phyloP scores from a whole-genome alignment of 2,113 vertebrate genomes.

The Hippoglossus stenolepis region DNA sequence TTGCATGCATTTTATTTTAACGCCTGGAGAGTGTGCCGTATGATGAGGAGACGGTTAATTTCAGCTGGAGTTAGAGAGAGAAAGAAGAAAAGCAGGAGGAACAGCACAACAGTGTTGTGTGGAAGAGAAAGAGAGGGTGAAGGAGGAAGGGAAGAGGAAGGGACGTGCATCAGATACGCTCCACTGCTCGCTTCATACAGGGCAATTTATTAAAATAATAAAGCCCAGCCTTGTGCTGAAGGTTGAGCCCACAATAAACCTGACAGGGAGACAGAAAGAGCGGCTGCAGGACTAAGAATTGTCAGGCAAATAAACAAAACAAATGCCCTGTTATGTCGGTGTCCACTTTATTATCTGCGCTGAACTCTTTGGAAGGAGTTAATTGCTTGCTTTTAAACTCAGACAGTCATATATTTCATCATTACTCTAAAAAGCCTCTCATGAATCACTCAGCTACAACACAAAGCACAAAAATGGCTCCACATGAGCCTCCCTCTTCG shows the following conservation, averaged over 20 bases:
- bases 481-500: background rate
- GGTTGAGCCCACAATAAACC: constrained; percentile 70
- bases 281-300: constrained; percentile 22
- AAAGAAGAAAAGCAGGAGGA: background rate
- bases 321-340: constrained; percentile 52
- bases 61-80: constrained; percentile 1
- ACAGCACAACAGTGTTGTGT: background rate
- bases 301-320: constrained; percentile 67
- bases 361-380: constrained; percentile 61
- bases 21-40: constrained; percentile 4
- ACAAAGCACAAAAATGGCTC: constrained; percentile 21
- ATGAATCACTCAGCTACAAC: constrained; percentile 61
- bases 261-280: constrained; percentile 56
- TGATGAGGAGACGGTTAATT: constrained; percentile 46
- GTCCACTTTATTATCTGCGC: constrained; percentile 66
- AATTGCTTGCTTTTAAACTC: constrained; percentile 74
- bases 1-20: constrained; percentile 20
- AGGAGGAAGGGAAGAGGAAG: constrained; percentile 25
- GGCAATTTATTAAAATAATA: constrained; percentile 79
- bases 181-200: constrained; percentile 55
- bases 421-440: constrained; percentile 68
- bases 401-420: constrained; percentile 75
- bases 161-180: constrained; percentile 63
- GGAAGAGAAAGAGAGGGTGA: constrained; percentile 10
- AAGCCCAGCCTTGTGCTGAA: constrained; percentile 58